A percentile compares a stretch with the other conserved stretches of the same genome.
Conservation (phyloP, 2,113 vertebrate genomes). For the Mobula birostris region DNA sequence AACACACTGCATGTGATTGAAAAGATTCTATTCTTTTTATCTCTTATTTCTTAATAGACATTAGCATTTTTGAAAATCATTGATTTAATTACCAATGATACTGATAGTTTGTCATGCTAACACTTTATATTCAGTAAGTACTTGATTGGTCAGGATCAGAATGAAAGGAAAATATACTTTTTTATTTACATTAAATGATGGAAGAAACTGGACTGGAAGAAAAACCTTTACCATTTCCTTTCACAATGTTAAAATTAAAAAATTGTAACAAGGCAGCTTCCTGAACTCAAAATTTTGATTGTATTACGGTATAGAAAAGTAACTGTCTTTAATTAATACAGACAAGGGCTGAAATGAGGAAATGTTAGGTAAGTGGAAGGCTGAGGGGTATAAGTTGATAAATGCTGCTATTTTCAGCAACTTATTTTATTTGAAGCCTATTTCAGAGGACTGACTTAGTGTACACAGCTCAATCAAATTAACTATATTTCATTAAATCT, state of each 20-base stretch:
- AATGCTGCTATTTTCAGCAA: neutral
- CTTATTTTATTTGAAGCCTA: neutral
- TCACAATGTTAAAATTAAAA: neutral
- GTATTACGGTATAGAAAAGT: neutral
- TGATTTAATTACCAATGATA: slow-evolving; percentile 13
- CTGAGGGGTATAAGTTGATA: neutral
- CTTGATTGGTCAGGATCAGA: neutral
- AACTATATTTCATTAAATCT: neutral
- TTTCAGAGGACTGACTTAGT: neutral
- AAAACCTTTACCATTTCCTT: neutral
- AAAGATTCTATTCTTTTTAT: neutral
- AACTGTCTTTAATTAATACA: neutral
- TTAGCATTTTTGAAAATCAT: neutral
- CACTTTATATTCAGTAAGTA: neutral
- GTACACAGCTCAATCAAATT: neutral
- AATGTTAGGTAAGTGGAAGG: neutral
- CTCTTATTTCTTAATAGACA: neutral
- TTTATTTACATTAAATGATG: no score
- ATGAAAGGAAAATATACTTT: no score
- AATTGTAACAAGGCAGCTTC: neutral
- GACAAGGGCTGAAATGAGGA: neutral
- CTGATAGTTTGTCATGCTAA: neutral
- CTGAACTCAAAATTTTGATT: neutral
- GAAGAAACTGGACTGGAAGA: neutral
- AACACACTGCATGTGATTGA: neutral